Base-by-base conservation (phyloP, 1,140 invertebrate species). In the Probaryconus sp. region DNA sequence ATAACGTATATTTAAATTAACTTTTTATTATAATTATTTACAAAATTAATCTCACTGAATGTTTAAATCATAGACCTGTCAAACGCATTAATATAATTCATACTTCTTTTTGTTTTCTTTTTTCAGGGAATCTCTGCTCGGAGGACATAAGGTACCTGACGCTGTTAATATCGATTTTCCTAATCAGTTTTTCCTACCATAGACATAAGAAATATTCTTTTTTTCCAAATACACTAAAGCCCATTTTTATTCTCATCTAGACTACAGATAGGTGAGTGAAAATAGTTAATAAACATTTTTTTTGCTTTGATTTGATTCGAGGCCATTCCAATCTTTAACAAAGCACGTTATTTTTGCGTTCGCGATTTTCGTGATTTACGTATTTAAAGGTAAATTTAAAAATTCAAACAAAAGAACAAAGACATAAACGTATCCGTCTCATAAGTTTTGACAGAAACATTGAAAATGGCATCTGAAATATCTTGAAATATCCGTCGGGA, bases 51-150 rank as follows among this genome's bases (percentile, higher is more conserved):
- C n/a, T n/a, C 53, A 42, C 55, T 64, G n/a, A n/a, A n/a, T n/a
- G n/a, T 45, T 68, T 53, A 65, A 71, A 76, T 69, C 63, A 72
- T 76, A 68, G 72, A 68, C 63, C 79, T 81, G 37, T 79, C 70
- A 72, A 79, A 61, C 79, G 78, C 79, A 80, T 82, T 79, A 81
- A 76, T 86, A 82, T 86, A 87, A 87, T 82, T 82, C 64, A 85
- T 80, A 78, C 82, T 76, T 82, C n/a, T 86, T 83, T 86, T 82
- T 86, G 73, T 82, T 85, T 87, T 85, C 79, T 82, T 65, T 82
- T 87, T 88, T 79, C 86, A 88, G 86, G 87, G 85, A 85, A 77
- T 81, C 85, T 82, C 85, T 87, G 77, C 85, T 86, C 83, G 84
- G 84, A 76, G 85, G 86, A 64, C 82, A 88, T 79, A 88, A 88